Evolutionary conservation across 2,888 invertebrate species (phyloP), one percentile per base, ranked within the genome.

Genomic region (Aricia artaxerxes): DNA sequence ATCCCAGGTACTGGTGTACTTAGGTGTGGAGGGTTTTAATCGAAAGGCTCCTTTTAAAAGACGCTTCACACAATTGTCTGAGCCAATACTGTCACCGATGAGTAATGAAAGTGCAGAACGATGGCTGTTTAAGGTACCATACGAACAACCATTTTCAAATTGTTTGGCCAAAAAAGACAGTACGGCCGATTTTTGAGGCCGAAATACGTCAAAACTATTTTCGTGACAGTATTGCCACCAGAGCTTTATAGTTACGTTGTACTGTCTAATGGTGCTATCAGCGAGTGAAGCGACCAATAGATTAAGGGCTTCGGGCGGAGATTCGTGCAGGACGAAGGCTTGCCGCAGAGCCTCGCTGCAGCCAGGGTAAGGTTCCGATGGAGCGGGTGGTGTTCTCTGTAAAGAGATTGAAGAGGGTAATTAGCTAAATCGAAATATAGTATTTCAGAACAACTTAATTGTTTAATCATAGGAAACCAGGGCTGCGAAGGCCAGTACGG

Each of bases 401-500:
- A n/a, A 61, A n/a, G 61, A 61, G 61, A 61, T 24, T 61, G 61
- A 61, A 61, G 61, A 61, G 24, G 61, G n/a, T 61, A 61, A 4
- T 61, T 61, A 24, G 24, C 24, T 24, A 24, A 24, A 24, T 24
- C 24, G 24, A 24, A 24, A 24, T 24, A 24, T 24, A 24, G n/a
- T 13, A 83, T 80, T 53, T 81, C 79, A 7, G 83, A 82, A 5
- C 31, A 76, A 6, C 80, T 24, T 49, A 84, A 40, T 2, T 44
- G 80, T 35, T 64, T 77, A 31, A 83, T 44, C 0, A 83, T 53
- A 0, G 84, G 85, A 35, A 78, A 84, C 85, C 84, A 85, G 0
- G 84, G 80, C 57, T 85, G 85, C 31, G 82, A 79, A 7, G 83
- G 82, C 83, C 84, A 84, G 4, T 81, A 75, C 0, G 84, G 84